phyloP scores from a whole-genome alignment of 2,888 invertebrate species.

The Eristalis tenax region DNA sequence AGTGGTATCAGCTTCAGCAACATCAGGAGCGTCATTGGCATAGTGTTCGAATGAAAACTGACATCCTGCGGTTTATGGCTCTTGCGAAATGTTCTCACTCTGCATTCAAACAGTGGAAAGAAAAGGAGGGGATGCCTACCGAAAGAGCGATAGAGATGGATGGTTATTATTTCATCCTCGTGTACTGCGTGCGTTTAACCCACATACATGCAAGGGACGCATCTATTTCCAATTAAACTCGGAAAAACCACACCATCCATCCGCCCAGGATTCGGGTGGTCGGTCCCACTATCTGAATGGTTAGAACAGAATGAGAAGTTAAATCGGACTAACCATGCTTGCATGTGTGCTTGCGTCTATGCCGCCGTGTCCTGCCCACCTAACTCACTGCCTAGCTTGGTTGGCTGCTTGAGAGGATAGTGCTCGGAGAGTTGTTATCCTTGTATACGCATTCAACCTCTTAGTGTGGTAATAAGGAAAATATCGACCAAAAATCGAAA shows the following conservation, averaged over 20 bases:
- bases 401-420: conserved; percentile 28
- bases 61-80: conserved; percentile 57
- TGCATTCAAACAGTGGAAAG: background rate
- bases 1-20: too few species aligned
- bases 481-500: conserved; percentile 59
- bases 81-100: conserved; percentile 42
- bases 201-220: conserved; percentile 50
- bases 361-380: background rate
- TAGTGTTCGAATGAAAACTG: conserved; percentile 54
- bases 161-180: conserved; percentile 56
- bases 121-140: background rate
- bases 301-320: conserved; percentile 11
- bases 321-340: conserved; percentile 25
- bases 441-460: conserved; percentile 36
- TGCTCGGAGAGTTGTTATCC: conserved; percentile 36
- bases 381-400: background rate
- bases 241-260: conserved; percentile 54
- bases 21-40: conserved; percentile 11
- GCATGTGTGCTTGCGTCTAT: background rate
- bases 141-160: conserved; percentile 53
- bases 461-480: conserved; percentile 43
- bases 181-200: conserved; percentile 59
- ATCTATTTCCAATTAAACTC: conserved; percentile 48
- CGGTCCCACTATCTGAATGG: conserved; percentile 8
- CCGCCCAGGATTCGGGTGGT: background rate